A percentile compares a stretch with the other conserved stretches of the same genome.
These are phyloP conservation scores for Pelecanus crispus DNA, from an alignment of 2,113 vertebrate species.

Conservation along the genomic window DNA sequence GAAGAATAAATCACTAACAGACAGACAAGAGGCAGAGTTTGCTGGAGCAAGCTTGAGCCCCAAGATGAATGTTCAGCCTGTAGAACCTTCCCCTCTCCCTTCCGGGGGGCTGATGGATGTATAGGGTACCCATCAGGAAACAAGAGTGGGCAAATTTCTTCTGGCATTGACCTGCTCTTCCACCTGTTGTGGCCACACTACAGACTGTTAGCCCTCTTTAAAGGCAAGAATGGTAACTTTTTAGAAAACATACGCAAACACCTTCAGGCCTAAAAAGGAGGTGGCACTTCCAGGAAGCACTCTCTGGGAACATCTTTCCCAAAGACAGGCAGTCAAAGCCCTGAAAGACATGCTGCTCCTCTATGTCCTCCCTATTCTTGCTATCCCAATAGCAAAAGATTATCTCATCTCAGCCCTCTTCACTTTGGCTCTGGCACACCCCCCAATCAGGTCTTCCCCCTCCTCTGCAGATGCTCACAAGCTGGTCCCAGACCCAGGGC, in stretches of 20 bases:
- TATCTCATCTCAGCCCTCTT: neutral
- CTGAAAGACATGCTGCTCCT: neutral
- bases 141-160: neutral
- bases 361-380: neutral
- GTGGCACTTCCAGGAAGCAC: neutral
- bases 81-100: neutral
- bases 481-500: neutral
- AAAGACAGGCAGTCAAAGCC: neutral
- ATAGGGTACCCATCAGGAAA: neutral
- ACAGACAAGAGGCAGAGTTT: neutral
- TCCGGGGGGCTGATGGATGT: neutral
- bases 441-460: neutral
- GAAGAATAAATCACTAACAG: neutral
- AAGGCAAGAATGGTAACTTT: neutral
- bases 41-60: neutral
- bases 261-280: neutral
- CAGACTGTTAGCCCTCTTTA: neutral
- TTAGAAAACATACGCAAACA: neutral
- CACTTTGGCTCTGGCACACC: too few species aligned
- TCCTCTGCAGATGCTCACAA: neutral
- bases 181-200: neutral
- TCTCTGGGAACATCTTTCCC: neutral
- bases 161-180: neutral
- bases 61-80: neutral
- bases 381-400: neutral